A percentile compares a stretch with the other conserved stretches of the same genome.
These are phyloP conservation scores for Petrocephalus microphthalmus DNA, from an alignment of 2,113 vertebrate species.

Conservation along the genomic window DNA sequence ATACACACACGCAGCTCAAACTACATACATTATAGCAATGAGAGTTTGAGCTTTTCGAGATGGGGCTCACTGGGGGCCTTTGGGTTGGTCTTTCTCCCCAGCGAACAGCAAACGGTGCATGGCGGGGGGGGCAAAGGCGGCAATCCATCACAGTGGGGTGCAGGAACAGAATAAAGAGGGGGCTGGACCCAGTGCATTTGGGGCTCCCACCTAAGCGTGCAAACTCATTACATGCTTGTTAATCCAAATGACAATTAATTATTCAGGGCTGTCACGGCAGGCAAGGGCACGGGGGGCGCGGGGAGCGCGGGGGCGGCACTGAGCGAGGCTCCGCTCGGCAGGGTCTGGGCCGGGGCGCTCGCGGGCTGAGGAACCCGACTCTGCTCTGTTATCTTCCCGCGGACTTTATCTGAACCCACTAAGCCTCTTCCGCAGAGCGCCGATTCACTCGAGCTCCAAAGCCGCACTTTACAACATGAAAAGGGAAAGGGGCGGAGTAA, in stretches of 20 bases:
- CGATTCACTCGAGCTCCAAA: neutral
- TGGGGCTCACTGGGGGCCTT: neutral
- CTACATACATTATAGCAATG: neutral
- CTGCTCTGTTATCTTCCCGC: neutral
- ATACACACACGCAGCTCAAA: neutral
- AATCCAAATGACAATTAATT: slow-evolving; percentile 27
- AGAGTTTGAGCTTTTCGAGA: neutral
- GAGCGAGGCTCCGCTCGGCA: neutral
- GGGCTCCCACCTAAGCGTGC: neutral
- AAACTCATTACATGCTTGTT: slow-evolving; percentile 29
- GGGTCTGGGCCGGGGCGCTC: neutral
- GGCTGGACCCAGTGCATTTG: neutral
- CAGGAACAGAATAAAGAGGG: neutral
- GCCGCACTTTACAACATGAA: neutral
- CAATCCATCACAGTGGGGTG: slow-evolving; percentile 21
- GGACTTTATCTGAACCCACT: neutral
- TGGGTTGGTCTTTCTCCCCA: neutral
- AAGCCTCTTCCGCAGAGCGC: neutral
- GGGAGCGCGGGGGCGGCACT: neutral
- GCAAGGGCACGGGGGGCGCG: neutral
- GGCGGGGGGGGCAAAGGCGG: neutral
- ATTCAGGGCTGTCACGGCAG: slow-evolving; percentile 20
- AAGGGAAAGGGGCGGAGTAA: too few species aligned
- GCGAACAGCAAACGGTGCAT: neutral
- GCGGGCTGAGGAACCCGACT: neutral